Base-by-base conservation (phyloP, 2,113 vertebrate species). In the Psephotus haematonotus region DNA sequence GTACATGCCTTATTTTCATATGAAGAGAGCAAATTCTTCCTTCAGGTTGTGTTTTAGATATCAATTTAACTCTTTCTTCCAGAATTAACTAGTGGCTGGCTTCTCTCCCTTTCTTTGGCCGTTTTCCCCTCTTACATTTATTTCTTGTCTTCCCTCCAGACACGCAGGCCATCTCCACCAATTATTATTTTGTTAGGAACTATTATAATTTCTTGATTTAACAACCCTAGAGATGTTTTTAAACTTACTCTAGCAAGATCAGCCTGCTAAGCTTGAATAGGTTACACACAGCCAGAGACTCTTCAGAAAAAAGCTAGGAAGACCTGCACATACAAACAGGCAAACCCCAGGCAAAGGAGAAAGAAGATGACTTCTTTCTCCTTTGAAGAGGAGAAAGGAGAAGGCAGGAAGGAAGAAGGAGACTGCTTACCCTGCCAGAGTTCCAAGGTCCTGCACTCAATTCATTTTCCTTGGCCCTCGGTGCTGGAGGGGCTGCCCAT, bases 391-490 rank as follows among this genome's bases (percentile, higher is more conserved):
- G 39, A 39, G 10, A 39, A 39, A 39, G 39, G 39, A 39, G 10
- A 39, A 39, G 39, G 39, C 11, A 11, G 39, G 39, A 39, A 39
- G 39, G 39, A 39, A 50, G 6, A 49, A 62, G n/a, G 9, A 50
- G 31, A 63, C 33, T 91, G 41, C 97, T 94, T 98, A 99, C 99
- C 98, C 98, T 98, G 69, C 98, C 98, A 35, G 97, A 97, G 84
- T 98, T 99, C 99, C 99, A 99, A 19, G 97, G 98, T 50, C 98
- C 98, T 29, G 98, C 96, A 0, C 92, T 97, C 44, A 98, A 95
- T 69, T 99, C 99, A 13, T 99, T 99, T 96, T 99, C 99, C 86
- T 99, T 99, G 23, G 98, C 98, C 81, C 96, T 98, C 2, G 98
- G 87, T 74, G 96, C 78, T 49, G 99, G 99, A 43, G 98, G 98